Evolutionary conservation across 1,140 invertebrate genomes (phyloP).

Genomic region (Nixonia krombeini): DNA sequence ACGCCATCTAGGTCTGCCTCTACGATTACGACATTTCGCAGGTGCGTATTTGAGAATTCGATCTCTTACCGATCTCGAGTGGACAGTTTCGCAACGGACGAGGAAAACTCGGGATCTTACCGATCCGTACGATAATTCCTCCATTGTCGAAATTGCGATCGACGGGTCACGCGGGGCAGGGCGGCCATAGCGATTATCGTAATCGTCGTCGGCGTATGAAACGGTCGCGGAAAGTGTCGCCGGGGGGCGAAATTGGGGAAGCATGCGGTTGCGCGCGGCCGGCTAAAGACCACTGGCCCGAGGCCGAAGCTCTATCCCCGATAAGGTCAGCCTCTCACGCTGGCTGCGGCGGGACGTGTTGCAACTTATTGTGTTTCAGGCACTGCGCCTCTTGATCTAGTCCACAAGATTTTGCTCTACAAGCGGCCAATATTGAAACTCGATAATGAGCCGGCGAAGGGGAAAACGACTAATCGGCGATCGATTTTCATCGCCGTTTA

Average conservation of each 20-base stretch:
- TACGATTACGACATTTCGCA: no score
- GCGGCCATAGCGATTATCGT: no score
- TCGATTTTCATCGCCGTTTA: no score
- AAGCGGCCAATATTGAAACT: slow-evolving; percentile 1
- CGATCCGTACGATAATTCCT: no score
- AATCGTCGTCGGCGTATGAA: slow-evolving; percentile 17
- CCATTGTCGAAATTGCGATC: slow-evolving; percentile 1
- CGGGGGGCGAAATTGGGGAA: slow-evolving; percentile 31
- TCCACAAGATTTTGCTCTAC: slow-evolving; percentile 14
- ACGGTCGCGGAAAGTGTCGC: slow-evolving; percentile 33
- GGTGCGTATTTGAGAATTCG: no score
- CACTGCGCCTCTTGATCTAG: slow-evolving; percentile 12
- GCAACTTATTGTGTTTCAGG: slow-evolving; percentile 19
- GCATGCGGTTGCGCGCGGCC: slow-evolving; percentile 3
- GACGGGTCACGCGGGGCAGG: no score
- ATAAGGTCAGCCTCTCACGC: slow-evolving; percentile 57
- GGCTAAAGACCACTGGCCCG: slow-evolving; percentile 23
- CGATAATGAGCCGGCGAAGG: background rate
- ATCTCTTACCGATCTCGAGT: no score
- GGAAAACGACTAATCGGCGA: no score
- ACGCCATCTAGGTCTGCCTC: no score
- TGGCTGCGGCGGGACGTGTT: slow-evolving; percentile 8
- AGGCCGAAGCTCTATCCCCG: slow-evolving; percentile 32
- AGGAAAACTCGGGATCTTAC: no score
- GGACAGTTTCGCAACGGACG: no score